phyloP scores from a whole-genome alignment of 1,140 invertebrate species.

The Euwallacea fornicatus region DNA sequence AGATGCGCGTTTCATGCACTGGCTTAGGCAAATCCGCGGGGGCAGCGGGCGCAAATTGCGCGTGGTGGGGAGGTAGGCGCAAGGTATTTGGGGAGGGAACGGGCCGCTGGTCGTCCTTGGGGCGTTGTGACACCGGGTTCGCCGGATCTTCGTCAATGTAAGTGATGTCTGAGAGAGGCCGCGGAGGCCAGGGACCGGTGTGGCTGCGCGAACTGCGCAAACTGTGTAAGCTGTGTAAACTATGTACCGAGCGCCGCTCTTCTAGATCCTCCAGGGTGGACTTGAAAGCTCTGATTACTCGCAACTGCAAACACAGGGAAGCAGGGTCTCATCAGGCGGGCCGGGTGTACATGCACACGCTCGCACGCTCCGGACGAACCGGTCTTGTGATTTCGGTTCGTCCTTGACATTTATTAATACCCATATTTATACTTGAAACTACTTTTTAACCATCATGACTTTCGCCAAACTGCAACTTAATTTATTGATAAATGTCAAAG shows the following conservation, averaged over 20 bases:
- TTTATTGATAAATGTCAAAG: constrained; percentile 4
- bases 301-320: constrained; percentile 89
- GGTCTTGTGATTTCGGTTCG: constrained; percentile 1
- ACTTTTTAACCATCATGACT: not conserved
- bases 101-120: constrained; percentile 53
- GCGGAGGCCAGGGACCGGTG: constrained; percentile 70
- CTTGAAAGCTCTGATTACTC: constrained; percentile 99
- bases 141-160: constrained; percentile 88
- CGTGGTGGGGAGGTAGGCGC: constrained; percentile 51
- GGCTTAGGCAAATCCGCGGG: constrained; percentile 62
- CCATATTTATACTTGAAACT: not conserved
- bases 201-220: constrained; percentile 84
- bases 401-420: constrained; percentile 16
- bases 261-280: constrained; percentile 99
- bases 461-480: not conserved
- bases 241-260: constrained; percentile 96
- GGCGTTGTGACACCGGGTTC: constrained; percentile 57
- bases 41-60: constrained; percentile 52
- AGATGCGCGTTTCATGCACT: constrained; percentile 74
- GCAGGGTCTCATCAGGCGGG: constrained; percentile 52
- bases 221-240: constrained; percentile 94
- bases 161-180: constrained; percentile 84
- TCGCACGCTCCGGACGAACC: constrained; percentile 26
- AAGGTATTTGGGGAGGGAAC: constrained; percentile 53
- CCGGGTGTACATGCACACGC: constrained; percentile 48